Evolutionary conservation across 2,888 invertebrate genomes (phyloP).

Genomic region (Operophtera brumata): DNA sequence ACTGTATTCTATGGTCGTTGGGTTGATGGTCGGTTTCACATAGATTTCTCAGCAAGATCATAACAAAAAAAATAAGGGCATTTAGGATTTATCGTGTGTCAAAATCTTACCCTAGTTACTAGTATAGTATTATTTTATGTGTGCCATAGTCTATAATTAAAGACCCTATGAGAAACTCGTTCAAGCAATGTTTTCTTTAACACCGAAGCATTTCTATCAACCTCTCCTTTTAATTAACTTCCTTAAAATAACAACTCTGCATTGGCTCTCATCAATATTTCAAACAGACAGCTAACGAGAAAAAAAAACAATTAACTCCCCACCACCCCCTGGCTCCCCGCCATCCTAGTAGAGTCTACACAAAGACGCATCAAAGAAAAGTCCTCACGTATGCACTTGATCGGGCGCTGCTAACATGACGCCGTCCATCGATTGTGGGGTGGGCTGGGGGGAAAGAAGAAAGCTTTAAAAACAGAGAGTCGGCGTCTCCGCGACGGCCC

Average conservation of each 20-base stretch:
- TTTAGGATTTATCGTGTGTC: too few relatives aligned
- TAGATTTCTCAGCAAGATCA: too few relatives aligned
- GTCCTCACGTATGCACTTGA: slow-evolving; percentile 77
- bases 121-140: too few relatives aligned
- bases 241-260: slow-evolving; percentile 13
- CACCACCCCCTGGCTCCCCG: slow-evolving; percentile 30
- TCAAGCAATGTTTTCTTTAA: too few relatives aligned
- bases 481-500: slow-evolving; percentile 76
- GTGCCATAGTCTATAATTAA: too few relatives aligned
- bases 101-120: too few relatives aligned
- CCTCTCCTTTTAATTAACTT: slow-evolving; percentile 17
- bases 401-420: slow-evolving; percentile 73
- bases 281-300: slow-evolving; percentile 16
- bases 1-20: too few relatives aligned
- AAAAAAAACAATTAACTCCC: slow-evolving; percentile 42
- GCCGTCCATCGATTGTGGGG: slow-evolving; percentile 72
- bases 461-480: slow-evolving; percentile 66
- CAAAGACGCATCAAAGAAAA: slow-evolving; percentile 72
- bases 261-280: slow-evolving; percentile 25
- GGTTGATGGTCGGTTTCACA: too few relatives aligned
- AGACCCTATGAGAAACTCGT: too few relatives aligned
- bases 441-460: slow-evolving; percentile 42
- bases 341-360: slow-evolving; percentile 31
- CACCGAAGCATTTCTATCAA: not conserved
- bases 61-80: too few relatives aligned